Evolutionary conservation across 2,797 vertebrate genomes (phyloP).

Genomic region (Halcyon chelicuti): DNA sequence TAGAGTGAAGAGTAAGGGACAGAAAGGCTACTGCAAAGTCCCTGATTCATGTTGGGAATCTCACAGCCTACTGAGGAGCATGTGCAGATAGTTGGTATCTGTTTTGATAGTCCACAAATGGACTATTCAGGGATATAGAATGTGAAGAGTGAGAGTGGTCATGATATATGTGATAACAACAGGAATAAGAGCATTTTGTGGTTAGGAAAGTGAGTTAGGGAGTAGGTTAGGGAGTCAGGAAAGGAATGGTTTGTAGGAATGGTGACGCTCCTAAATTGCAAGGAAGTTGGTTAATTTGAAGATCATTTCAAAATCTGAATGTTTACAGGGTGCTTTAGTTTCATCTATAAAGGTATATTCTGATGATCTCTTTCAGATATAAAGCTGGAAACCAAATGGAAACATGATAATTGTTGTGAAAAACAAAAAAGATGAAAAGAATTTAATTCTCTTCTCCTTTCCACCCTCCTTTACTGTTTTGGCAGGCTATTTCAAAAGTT

Average conservation of each 20-base stretch:
- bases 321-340: not conserved
- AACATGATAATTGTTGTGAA: not conserved
- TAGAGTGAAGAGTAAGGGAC: not conserved
- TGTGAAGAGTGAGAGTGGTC: not conserved
- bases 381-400: not conserved
- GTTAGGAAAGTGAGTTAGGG: not conserved
- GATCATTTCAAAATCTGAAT: not conserved
- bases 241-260: not conserved
- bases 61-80: not conserved
- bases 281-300: not conserved
- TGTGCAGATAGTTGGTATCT: not conserved
- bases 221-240: not conserved
- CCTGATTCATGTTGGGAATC: not conserved
- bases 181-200: not conserved
- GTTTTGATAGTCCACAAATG: not conserved
- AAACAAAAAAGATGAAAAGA: not conserved
- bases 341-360: not conserved
- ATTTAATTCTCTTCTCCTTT: not conserved
- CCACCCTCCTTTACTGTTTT: not conserved
- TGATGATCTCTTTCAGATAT: not conserved
- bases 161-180: not conserved
- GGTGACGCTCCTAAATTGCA: not conserved
- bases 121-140: not conserved
- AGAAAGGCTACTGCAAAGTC: not conserved
- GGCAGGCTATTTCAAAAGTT: not conserved